Percentiles rank a stretch among this genome's conserved stretches.
These are phyloP conservation scores for Macrobrachium nipponense DNA, from an alignment of 1,140 invertebrate genomes.

Conservation along the genomic window DNA sequence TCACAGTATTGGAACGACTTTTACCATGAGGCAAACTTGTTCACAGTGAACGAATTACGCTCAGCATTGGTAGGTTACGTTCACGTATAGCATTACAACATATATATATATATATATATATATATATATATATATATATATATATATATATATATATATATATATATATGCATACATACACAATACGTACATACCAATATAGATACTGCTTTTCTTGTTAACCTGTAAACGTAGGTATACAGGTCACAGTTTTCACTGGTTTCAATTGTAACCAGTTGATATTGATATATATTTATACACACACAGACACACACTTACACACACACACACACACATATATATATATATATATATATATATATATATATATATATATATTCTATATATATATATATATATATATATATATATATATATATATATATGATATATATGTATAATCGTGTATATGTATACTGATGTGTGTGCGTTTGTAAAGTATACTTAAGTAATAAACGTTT, in stretches of 20 bases:
- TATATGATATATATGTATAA: slow-evolving; percentile 3
- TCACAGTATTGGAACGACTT: no score
- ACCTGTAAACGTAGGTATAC: no score
- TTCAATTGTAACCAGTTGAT: no score
- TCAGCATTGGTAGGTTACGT: no score
- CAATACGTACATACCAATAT: no score
- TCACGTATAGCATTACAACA: no score
- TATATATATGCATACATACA: neutral
- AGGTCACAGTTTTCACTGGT: no score
- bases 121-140: slow-evolving; percentile 7
- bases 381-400: neutral
- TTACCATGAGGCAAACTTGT: no score
- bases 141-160: slow-evolving; percentile 10
- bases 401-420: slow-evolving; percentile 16
- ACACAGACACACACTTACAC: neutral
- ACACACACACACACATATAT: neutral
- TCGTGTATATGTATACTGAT: neutral
- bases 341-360: slow-evolving; percentile 15
- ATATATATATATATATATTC: neutral
- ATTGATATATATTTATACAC: neutral
- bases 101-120: slow-evolving; percentile 6
- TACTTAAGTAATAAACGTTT: no score
- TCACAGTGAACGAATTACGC: no score
- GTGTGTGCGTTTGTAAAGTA: no score
- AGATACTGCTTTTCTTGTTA: no score